These are phyloP conservation scores for Tichodroma muraria DNA, from an alignment of 2,113 vertebrate species.

Conservation along the genomic window DNA sequence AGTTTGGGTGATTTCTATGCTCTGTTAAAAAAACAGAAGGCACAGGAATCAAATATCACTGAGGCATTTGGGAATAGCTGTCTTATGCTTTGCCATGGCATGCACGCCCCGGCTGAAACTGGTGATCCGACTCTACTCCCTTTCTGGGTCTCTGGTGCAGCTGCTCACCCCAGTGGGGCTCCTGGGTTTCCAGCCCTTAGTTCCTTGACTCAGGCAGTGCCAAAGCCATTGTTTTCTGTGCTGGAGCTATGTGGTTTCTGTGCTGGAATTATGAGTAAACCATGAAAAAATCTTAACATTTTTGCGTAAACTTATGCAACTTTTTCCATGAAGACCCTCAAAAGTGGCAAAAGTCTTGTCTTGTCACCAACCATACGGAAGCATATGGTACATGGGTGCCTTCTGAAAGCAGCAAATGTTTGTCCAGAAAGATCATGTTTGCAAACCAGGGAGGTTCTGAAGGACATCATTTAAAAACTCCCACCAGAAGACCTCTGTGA, in stretches of 20 bases:
- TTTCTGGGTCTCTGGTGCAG: background rate
- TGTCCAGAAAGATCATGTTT: background rate
- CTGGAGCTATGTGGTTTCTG: slow-evolving; percentile 4
- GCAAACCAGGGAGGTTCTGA: background rate
- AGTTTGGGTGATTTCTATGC: background rate
- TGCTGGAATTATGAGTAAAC: slow-evolving; percentile 5
- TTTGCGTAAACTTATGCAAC: background rate
- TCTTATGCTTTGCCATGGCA: background rate
- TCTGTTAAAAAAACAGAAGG: background rate
- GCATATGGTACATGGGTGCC: background rate
- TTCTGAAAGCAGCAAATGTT: background rate
- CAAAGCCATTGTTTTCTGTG: slow-evolving; percentile 43
- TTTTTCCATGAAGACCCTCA: slow-evolving; percentile 31
- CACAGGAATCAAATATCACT: background rate
- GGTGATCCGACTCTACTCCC: background rate
- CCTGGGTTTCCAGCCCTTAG: background rate
- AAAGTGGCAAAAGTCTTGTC: background rate
- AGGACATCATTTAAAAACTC: background rate
- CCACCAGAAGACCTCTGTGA: background rate
- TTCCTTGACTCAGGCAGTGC: background rate
- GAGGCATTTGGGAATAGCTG: background rate
- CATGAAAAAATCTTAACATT: slow-evolving; percentile 5
- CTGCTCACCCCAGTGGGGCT: background rate
- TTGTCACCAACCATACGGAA: background rate
- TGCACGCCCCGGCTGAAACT: accelerated